A percentile compares a stretch with the other conserved stretches of the same genome.
These are phyloP conservation scores for Calosoma granatense DNA, from an alignment of 1,140 invertebrate genomes.

Conservation along the genomic window DNA sequence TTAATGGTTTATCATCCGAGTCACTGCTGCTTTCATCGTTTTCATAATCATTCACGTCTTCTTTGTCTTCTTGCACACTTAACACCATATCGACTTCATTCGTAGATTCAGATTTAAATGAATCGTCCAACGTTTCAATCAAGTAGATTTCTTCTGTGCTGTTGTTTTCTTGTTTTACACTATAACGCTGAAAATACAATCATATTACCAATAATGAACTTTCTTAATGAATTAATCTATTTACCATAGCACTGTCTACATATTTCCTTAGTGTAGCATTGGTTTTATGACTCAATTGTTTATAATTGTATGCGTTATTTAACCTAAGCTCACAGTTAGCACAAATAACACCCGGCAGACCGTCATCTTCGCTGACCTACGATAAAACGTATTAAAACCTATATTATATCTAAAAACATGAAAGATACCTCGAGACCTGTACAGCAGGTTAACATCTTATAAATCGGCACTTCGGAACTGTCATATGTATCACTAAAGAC, in stretches of 20 bases:
- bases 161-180: background rate
- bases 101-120: background rate
- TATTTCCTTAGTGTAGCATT: background rate
- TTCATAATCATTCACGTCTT: background rate
- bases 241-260: background rate
- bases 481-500: slow-evolving; percentile 25
- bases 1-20: background rate
- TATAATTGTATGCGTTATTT: background rate
- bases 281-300: background rate
- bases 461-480: background rate
- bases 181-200: background rate
- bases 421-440: background rate
- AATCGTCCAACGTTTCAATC: background rate
- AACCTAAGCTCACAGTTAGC: background rate
- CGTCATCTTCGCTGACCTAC: background rate
- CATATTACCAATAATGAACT: background rate
- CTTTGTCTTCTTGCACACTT: background rate
- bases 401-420: background rate
- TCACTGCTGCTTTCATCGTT: background rate
- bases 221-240: background rate
- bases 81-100: background rate
- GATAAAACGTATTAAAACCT: background rate
- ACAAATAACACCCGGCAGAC: background rate
- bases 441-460: background rate
- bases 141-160: background rate